Conservation (phyloP, 2,113 vertebrate species). For the Eretmochelys imbricata region DNA sequence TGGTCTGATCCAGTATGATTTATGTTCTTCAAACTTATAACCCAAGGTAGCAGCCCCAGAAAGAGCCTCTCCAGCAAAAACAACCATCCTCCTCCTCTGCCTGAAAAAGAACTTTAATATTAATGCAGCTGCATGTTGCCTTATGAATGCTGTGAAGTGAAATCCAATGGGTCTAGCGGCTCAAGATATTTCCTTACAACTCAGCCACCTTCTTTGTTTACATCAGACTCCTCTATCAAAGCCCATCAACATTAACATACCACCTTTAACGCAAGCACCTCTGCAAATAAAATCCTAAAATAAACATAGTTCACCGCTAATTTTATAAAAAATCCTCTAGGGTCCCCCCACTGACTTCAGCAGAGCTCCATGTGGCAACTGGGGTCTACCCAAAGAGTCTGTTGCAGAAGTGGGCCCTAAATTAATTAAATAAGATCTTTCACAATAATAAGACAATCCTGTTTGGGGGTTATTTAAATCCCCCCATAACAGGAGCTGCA, state of each 20-base stretch:
- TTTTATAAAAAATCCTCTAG: background rate
- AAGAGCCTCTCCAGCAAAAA: background rate
- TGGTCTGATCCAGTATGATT: no score
- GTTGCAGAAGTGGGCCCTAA: background rate
- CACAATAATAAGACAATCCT: background rate
- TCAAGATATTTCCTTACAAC: background rate
- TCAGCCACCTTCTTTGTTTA: background rate
- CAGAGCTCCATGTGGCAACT: accelerated
- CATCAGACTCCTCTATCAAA: background rate
- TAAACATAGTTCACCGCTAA: background rate
- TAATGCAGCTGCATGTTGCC: background rate
- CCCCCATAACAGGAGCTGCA: background rate
- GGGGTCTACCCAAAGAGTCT: no score
- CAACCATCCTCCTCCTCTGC: background rate
- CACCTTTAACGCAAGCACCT: background rate
- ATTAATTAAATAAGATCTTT: constrained; percentile 24
- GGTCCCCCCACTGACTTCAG: background rate
- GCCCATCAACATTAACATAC: background rate
- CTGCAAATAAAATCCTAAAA: background rate
- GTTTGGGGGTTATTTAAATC: background rate
- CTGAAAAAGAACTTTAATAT: background rate
- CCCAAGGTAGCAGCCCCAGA: background rate
- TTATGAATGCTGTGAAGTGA: background rate
- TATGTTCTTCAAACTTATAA: background rate
- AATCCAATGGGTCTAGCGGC: background rate